These are phyloP conservation scores for Eremophila alpestris DNA, from an alignment of 2,797 vertebrate genomes.

Conservation along the genomic window DNA sequence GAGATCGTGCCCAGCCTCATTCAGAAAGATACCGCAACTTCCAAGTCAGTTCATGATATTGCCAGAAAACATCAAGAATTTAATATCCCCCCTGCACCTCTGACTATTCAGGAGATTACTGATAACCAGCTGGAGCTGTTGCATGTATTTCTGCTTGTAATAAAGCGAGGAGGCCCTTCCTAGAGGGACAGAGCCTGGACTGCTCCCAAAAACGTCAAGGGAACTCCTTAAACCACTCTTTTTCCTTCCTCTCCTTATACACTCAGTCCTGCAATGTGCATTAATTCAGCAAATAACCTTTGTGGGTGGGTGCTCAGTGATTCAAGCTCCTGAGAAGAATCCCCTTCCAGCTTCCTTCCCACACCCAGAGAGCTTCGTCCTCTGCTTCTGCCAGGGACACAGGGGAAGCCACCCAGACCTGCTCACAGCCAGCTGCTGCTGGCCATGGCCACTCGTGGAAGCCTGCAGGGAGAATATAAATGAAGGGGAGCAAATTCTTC, in stretches of 20 bases:
- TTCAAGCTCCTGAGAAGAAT: not conserved
- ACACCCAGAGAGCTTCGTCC: slow-evolving; percentile 23
- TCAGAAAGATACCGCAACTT: not conserved
- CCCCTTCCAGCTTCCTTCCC: slow-evolving; percentile 24
- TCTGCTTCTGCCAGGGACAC: not conserved
- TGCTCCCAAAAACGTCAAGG: not conserved
- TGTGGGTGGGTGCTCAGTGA: not conserved
- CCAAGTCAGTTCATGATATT: not conserved
- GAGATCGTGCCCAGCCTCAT: not conserved
- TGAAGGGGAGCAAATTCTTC: not conserved
- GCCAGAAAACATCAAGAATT: slow-evolving; percentile 27
- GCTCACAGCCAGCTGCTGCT: not conserved
- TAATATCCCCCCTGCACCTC: slow-evolving; percentile 49
- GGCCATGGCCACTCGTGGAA: not conserved
- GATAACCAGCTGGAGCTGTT: slow-evolving; percentile 7
- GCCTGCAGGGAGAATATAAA: not conserved
- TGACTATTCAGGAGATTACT: slow-evolving; percentile 20
- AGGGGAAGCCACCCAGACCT: not conserved
- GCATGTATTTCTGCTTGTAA: not conserved
- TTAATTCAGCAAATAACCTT: slow-evolving; percentile 9
- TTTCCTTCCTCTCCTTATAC: slow-evolving; percentile 15
- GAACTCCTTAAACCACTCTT: slow-evolving; percentile 11
- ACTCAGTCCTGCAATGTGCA: not conserved
- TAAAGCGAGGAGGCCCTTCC: slow-evolving; percentile 11
- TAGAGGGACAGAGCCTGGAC: not conserved